Conservation (phyloP, 2,113 vertebrate genomes). For the Serilophus lunatus region DNA sequence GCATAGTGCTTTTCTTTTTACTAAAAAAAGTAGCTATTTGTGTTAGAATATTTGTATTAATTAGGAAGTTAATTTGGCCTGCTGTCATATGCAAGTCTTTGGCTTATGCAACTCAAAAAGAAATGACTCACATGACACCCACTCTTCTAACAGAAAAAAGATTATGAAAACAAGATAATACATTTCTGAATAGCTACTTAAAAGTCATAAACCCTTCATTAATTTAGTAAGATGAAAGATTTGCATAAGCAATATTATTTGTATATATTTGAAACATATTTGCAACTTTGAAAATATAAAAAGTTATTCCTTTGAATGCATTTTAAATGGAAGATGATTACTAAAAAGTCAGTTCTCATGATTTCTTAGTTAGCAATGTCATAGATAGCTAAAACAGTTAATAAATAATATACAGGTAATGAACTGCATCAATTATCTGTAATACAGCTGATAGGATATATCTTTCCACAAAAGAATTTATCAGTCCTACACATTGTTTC, state of each 20-base stretch:
- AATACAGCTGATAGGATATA: neutral
- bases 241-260: neutral
- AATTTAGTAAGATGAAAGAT: neutral
- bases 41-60: slow-evolving; percentile 9
- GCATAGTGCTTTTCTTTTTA: neutral
- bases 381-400: neutral
- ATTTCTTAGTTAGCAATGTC: neutral
- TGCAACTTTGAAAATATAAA: neutral
- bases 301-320: neutral
- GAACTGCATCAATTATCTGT: neutral
- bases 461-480: neutral
- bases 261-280: neutral
- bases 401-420: neutral
- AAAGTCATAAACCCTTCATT: slow-evolving; percentile 9
- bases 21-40: neutral
- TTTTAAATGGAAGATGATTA: neutral
- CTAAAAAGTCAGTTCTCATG: neutral
- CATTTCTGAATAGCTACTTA: neutral
- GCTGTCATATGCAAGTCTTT: neutral
- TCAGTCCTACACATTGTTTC: neutral
- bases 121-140: slow-evolving; percentile 42
- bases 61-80: neutral
- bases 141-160: slow-evolving; percentile 18
- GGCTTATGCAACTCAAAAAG: neutral
- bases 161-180: slow-evolving; percentile 7